Evolutionary conservation across 1,140 invertebrate species (phyloP).

Genomic region (Charaxes varanes): DNA sequence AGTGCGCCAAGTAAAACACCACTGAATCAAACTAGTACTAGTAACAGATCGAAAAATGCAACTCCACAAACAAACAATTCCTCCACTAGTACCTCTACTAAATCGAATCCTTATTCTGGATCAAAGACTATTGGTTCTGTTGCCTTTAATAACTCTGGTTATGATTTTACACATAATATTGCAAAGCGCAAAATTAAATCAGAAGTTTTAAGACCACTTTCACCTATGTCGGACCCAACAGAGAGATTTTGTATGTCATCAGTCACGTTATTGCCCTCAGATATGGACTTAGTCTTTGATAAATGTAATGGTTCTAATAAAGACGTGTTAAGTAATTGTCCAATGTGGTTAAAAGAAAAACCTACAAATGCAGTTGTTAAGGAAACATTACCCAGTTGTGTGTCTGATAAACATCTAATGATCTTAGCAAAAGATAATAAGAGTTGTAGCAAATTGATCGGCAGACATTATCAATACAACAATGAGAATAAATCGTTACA

Average conservation of each 20-base stretch:
- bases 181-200: conserved; percentile 14
- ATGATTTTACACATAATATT: conserved; percentile 2
- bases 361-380: not conserved
- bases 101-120: conserved; percentile 26
- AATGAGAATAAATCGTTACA: too few species aligned
- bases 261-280: conserved; percentile 17
- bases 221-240: conserved; percentile 19
- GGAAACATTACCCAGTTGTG: not conserved
- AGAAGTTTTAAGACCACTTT: conserved; percentile 12
- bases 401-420: not conserved
- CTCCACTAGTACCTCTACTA: conserved; percentile 23
- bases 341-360: not conserved
- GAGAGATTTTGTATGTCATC: conserved; percentile 24
- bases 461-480: too few species aligned
- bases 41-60: conserved; percentile 14
- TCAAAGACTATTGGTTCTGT: conserved; percentile 26
- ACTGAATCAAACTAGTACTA: conserved; percentile 9
- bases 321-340: not conserved
- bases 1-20: conserved; percentile 13
- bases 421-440: not conserved
- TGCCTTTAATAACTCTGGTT: conserved; percentile 11
- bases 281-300: conserved; percentile 11
- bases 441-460: too few species aligned
- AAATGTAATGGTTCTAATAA: not conserved
- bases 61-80: too few species aligned